Evolutionary conservation across 2,797 vertebrate species (phyloP).

Genomic region (Allobates femoralis): DNA sequence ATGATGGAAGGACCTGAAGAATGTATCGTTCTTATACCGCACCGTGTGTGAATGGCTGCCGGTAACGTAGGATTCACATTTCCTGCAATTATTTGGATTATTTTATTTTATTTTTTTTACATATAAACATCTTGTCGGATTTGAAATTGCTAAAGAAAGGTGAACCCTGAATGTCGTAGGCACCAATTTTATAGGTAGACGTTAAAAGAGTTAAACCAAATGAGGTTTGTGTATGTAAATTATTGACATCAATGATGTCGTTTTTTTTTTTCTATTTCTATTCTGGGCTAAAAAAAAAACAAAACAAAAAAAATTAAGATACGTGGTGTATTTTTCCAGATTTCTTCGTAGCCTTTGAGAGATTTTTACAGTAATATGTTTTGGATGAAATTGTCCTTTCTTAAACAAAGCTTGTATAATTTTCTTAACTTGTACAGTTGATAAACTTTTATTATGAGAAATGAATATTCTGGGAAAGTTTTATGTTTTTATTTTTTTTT

Average conservation of each 20-base stretch:
- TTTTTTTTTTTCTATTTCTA: constrained; percentile 87
- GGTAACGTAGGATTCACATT: constrained; percentile 10
- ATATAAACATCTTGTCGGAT: constrained; percentile 21
- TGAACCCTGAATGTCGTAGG: constrained; percentile 79
- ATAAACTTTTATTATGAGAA: constrained; percentile 85
- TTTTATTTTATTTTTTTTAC: background rate
- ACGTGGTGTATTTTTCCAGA: constrained; percentile 93
- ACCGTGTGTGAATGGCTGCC: background rate
- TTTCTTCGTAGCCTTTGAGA: constrained; percentile 87
- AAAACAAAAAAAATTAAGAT: constrained; percentile 85
- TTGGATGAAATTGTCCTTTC: constrained; percentile 83
- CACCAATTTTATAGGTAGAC: constrained; percentile 82
- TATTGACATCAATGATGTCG: constrained; percentile 99
- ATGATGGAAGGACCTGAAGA: constrained; percentile 40
- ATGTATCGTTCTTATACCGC: constrained; percentile 29
- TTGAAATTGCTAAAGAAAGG: constrained; percentile 73
- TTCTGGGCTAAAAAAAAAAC: constrained; percentile 80
- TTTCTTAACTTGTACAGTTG: constrained; percentile 93
- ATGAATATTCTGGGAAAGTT: constrained; percentile 78
- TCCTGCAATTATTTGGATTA: background rate
- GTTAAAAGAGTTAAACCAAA: constrained; percentile 85
- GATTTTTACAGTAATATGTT: constrained; percentile 87
- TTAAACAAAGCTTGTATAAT: constrained; percentile 94
- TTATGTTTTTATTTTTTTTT: constrained; percentile 76
- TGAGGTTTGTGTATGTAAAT: constrained; percentile 92